Evolutionary conservation across 2,888 invertebrate species (phyloP).

Genomic region (Trichopoda pennipes): DNA sequence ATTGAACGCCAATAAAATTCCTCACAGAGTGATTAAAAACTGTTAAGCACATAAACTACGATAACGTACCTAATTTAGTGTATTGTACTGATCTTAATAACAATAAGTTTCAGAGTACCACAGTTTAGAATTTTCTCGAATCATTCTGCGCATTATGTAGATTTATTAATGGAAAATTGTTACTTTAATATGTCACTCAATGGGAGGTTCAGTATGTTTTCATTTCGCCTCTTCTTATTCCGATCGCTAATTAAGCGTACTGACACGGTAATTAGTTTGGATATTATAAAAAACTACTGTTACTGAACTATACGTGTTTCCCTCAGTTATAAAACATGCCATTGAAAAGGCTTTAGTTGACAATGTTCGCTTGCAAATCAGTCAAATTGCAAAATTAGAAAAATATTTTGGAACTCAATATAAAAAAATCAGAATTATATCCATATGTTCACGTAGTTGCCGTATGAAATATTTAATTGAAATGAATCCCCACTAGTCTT

Average conservation of each 20-base stretch:
- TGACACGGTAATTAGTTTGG: slow-evolving; percentile 78
- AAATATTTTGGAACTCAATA: slow-evolving; percentile 83
- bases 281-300: slow-evolving; percentile 74
- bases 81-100: too few species aligned
- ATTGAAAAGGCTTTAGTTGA: slow-evolving; percentile 81
- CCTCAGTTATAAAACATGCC: slow-evolving; percentile 73
- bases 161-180: slow-evolving; percentile 87
- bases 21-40: too few species aligned
- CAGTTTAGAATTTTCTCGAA: slow-evolving; percentile 79
- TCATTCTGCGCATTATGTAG: slow-evolving; percentile 83
- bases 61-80: too few species aligned
- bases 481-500: slow-evolving; percentile 80
- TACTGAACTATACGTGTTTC: slow-evolving; percentile 68
- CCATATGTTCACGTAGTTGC: slow-evolving; percentile 81
- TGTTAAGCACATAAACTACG: too few species aligned
- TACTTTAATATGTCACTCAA: slow-evolving; percentile 86
- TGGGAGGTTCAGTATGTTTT: slow-evolving; percentile 84
- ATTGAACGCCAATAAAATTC: too few species aligned
- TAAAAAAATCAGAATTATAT: slow-evolving; percentile 82
- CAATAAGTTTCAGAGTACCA: too few species aligned
- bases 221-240: slow-evolving; percentile 84
- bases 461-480: slow-evolving; percentile 75
- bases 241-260: too few species aligned
- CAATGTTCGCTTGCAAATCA: slow-evolving; percentile 77
- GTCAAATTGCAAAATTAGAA: slow-evolving; percentile 82